Evolutionary conservation across 2,888 invertebrate species (phyloP).

Genomic region (Aspidiotus destructor): DNA sequence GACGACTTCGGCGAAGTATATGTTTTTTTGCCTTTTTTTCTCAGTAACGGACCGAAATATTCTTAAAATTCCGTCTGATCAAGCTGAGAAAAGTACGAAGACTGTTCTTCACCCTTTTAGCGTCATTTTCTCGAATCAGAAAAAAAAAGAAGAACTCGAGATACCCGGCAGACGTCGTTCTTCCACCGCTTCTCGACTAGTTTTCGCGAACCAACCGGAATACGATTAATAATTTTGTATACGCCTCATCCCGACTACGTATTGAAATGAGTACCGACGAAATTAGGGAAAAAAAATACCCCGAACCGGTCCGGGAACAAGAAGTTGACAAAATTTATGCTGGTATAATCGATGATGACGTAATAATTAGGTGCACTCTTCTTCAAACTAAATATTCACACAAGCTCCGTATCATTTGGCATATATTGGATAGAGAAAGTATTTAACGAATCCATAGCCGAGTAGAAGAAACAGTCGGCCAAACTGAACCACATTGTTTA

Average conservation of each 20-base stretch:
- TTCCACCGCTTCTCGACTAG: background rate
- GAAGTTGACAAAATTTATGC: constrained; percentile 31
- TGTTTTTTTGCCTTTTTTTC: too few species aligned
- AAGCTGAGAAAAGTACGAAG: too few species aligned
- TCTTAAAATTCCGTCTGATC: too few species aligned
- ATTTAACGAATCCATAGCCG: constrained; percentile 20
- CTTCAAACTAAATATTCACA: constrained; percentile 31
- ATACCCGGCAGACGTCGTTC: background rate
- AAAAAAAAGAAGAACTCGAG: too few species aligned
- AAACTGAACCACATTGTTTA: constrained; percentile 27
- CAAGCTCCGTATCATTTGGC: constrained; percentile 21
- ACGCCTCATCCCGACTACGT: background rate
- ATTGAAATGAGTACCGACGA: background rate
- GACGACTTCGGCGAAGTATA: too few species aligned
- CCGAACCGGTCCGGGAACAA: constrained; percentile 28
- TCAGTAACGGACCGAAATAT: too few species aligned
- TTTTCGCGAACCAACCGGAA: constrained; percentile 4
- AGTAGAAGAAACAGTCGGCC: constrained; percentile 18
- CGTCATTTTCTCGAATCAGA: background rate
- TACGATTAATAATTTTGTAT: background rate
- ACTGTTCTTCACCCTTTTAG: too few species aligned
- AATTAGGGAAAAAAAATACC: constrained; percentile 10
- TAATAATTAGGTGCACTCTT: constrained; percentile 32
- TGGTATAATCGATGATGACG: constrained; percentile 27
- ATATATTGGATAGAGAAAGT: constrained; percentile 29